Base-by-base conservation (phyloP, 2,888 invertebrate genomes). In the Parasteatoda lunata region DNA sequence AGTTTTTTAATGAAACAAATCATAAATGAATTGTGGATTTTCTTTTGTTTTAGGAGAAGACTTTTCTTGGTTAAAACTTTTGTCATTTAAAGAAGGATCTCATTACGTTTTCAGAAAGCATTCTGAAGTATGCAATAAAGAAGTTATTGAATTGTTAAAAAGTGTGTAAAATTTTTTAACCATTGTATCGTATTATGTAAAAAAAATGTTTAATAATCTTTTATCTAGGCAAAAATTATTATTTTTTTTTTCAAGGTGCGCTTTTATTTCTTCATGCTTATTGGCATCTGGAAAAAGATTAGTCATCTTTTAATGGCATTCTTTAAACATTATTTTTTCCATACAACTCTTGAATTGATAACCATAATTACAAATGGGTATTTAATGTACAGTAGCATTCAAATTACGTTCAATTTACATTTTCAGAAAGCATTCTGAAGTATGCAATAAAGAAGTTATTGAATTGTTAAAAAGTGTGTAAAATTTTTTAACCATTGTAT, bases 41-140 rank as follows among this genome's bases (percentile, higher is more conserved):
- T 51, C 47, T 11, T 77, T 54, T 6, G 7, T 80, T 80, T 9
- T 13, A 85, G 85, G 85, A 4, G 69, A 70, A 75, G 77, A 80
- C 47, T n/a, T 80, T 4, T 30, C 75, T 52, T 85, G 76, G 80
- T 51, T 85, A 47, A 85, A 54, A 47, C 6, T 80, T n/a, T 7
- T 80, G 1, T 85, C 80, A 52, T 85, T 85, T 71, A 66, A 85
- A 76, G 77, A 80, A 72, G 85, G 85, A 65, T 80, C 80, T 7
- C 85, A 85, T 80, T 85, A 85, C 77, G 85, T 85, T 15, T 85
- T 85, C 45, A 49, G 85, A 48, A 85, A 85, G 8, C 76, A 85
- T 66, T 77, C 85, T 15, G 80, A 85, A 70, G 13, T 80, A 52
- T 80, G 80, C 66, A 80, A 80, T 65, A 49, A 80, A 69, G 66